Conservation (phyloP, 2,113 vertebrate genomes). For the Seriola aureovittata region DNA sequence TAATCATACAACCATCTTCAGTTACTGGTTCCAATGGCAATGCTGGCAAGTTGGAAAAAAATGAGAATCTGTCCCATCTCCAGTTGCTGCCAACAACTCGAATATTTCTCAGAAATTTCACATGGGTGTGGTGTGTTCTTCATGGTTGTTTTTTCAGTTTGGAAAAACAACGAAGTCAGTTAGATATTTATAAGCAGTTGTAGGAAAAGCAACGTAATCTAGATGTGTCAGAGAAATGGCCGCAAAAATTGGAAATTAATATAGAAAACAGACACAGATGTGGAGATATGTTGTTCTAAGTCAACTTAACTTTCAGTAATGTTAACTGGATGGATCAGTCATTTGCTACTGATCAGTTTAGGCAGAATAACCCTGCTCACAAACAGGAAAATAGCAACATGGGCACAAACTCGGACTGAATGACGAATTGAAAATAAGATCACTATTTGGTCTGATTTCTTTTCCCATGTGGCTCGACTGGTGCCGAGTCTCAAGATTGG, state of each 20-base stretch:
- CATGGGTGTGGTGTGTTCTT: too few relatives aligned
- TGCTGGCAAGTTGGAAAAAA: too few relatives aligned
- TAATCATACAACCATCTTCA: too few relatives aligned
- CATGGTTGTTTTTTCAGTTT: background rate
- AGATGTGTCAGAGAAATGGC: background rate
- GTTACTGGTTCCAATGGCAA: too few relatives aligned
- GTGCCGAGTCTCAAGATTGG: conserved; percentile 20
- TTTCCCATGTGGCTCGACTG: background rate
- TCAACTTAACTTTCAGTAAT: background rate
- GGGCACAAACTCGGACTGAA: background rate
- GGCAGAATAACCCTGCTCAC: background rate
- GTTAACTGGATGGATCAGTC: background rate
- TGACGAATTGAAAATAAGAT: background rate
- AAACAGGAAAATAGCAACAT: background rate
- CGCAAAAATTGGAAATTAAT: background rate
- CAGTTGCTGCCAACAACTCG: too few relatives aligned
- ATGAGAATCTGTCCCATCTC: too few relatives aligned
- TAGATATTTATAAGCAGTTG: too few relatives aligned
- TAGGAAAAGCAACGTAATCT: too few relatives aligned
- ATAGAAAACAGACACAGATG: background rate
- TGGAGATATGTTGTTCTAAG: background rate
- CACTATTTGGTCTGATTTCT: background rate
- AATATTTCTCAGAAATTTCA: too few relatives aligned
- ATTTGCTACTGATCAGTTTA: background rate
- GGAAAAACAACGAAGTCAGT: background rate